These are phyloP conservation scores for Lycophotia porphyrea DNA, from an alignment of 2,888 invertebrate species.

Conservation along the genomic window DNA sequence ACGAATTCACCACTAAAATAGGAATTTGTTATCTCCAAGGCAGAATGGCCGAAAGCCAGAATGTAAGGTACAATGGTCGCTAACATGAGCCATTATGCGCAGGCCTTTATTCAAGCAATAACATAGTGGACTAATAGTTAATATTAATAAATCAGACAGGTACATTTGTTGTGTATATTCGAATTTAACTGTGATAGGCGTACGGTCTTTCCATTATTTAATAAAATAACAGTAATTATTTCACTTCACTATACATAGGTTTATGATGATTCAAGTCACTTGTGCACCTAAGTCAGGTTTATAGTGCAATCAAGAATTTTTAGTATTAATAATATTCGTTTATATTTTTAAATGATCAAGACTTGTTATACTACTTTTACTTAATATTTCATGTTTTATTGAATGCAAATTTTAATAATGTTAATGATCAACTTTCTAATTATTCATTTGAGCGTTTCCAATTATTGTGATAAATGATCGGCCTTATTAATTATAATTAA, in stretches of 20 bases:
- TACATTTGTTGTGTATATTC: conserved; percentile 69
- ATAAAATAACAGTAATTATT: conserved; percentile 42
- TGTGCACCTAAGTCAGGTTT: conserved; percentile 35
- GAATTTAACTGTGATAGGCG: conserved; percentile 84
- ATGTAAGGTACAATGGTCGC: conserved; percentile 10
- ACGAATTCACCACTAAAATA: conserved; percentile 52
- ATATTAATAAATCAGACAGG: conserved; percentile 56
- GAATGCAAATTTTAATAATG: conserved; percentile 45
- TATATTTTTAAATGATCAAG: conserved; percentile 41
- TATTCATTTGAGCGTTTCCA: conserved; percentile 28
- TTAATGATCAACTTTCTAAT: conserved; percentile 26
- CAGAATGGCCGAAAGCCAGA: conserved; percentile 15
- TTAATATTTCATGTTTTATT: conserved; percentile 24
- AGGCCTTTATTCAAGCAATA: conserved; percentile 41
- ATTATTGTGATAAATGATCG: conserved; percentile 56
- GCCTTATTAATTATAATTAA: conserved; percentile 42
- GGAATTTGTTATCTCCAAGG: conserved; percentile 43
- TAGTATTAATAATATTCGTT: conserved; percentile 17
- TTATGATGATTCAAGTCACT: conserved; percentile 57
- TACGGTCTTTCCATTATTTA: conserved; percentile 64
- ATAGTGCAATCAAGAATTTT: conserved; percentile 7
- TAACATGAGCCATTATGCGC: conserved; percentile 17
- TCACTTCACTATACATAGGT: conserved; percentile 37
- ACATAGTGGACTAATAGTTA: conserved; percentile 43
- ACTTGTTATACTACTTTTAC: conserved; percentile 47